Evolutionary conservation across 1,140 invertebrate genomes (phyloP).

Genomic region (Leptinotarsa texana): DNA sequence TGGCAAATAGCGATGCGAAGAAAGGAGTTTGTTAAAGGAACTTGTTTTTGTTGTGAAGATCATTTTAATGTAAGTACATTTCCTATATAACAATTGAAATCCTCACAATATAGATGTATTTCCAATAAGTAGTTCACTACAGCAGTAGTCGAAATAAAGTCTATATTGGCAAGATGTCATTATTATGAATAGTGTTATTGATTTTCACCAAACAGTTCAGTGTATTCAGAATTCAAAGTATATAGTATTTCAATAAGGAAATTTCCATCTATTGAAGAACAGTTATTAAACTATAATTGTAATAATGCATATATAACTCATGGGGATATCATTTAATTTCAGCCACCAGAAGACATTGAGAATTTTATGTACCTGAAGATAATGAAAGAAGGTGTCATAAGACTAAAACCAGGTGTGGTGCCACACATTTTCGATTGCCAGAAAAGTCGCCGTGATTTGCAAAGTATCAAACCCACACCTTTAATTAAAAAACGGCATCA

Average conservation of each 20-base stretch:
- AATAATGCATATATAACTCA: too few relatives aligned
- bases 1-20: not conserved
- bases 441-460: not conserved
- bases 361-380: not conserved
- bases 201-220: too few relatives aligned
- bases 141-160: too few relatives aligned
- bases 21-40: not conserved
- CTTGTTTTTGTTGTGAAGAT: not conserved
- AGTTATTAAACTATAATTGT: too few relatives aligned
- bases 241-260: not conserved
- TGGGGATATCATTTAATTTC: not conserved
- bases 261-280: too few relatives aligned
- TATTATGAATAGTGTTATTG: too few relatives aligned
- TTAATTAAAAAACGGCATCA: not conserved
- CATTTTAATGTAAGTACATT: not conserved
- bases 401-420: not conserved
- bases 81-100: not conserved
- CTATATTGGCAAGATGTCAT: too few relatives aligned
- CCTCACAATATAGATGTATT: too few relatives aligned
- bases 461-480: not conserved
- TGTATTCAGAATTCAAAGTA: not conserved
- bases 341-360: not conserved
- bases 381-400: not conserved
- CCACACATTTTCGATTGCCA: not conserved
- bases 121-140: too few relatives aligned